phyloP scores from a whole-genome alignment of 2,888 invertebrate genomes.

The Andrena marginata region DNA sequence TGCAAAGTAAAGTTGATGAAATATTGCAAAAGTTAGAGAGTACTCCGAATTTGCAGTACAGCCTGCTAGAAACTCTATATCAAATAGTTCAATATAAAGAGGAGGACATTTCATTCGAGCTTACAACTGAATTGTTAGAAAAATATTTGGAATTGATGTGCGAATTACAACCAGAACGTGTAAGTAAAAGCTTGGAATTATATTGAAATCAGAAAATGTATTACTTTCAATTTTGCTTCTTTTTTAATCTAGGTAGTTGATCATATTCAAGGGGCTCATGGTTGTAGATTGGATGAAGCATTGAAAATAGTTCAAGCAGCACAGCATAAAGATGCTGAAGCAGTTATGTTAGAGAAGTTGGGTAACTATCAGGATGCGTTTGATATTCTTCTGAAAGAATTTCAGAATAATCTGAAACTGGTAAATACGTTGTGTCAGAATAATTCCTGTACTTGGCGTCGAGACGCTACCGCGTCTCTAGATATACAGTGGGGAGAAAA shows the following conservation, averaged over 20 bases:
- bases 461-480: too few relatives aligned
- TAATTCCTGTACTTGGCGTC: too few relatives aligned
- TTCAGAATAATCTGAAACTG: constrained; percentile 79
- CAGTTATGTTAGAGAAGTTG: constrained; percentile 91
- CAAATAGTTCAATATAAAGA: constrained; percentile 77
- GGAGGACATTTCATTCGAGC: constrained; percentile 78
- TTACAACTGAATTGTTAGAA: constrained; percentile 80
- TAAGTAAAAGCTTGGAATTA: constrained; percentile 57
- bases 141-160: constrained; percentile 83
- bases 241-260: constrained; percentile 73
- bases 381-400: constrained; percentile 86
- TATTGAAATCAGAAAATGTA: background rate
- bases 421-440: constrained; percentile 68
- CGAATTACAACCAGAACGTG: constrained; percentile 79
- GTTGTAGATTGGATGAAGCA: constrained; percentile 89
- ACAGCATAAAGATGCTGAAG: constrained; percentile 89
- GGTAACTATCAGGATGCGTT: constrained; percentile 91
- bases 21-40: constrained; percentile 80
- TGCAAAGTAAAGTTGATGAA: constrained; percentile 81
- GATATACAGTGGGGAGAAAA: background rate
- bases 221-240: constrained; percentile 8
- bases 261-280: constrained; percentile 80
- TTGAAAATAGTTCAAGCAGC: constrained; percentile 88
- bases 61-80: constrained; percentile 77
- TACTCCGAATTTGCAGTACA: constrained; percentile 77